Base-by-base conservation (phyloP, 2,888 invertebrate genomes). In the Pyrochroa serraticornis region DNA sequence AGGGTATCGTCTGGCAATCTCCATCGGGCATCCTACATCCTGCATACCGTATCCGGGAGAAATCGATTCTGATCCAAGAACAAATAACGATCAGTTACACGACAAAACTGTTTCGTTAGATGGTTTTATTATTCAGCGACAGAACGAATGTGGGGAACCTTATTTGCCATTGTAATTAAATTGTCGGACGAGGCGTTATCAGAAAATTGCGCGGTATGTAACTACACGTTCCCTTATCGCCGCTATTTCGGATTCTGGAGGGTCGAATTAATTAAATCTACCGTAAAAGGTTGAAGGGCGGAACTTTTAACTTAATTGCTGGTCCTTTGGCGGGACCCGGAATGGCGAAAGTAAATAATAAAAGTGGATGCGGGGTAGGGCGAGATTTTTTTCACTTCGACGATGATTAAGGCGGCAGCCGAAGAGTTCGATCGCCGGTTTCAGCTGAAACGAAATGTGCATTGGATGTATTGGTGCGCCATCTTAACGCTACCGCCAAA, bases 11-110 rank as follows among this genome's bases (percentile, higher is more conserved):
- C 54, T 55, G 39, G 48, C 54, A 55, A 55, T 55, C 54, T 55
- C 54, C 22, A 32, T 35, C 37, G 36, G 47, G 13, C 13, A 9
- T 8, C 39, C 13, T 39, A 9, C 54, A 42, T 22, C 48, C 43
- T 36, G 36, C 36, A 55, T 55, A 41, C 52, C 22, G 36, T 2
- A 22, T 22, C 22, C 22, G 22, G 22, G 22, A 22, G 22, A 49
- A 47, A 58, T 51, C 51, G 58, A 58, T 46, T 35, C 47, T 52
- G 58, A 58, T 58, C 53, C 52, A 46, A 42, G 52, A 58, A 58
- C 58, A 58, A 58, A 58, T 58, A 58, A 58, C 51, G 41, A 47
- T 54, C 36, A 34, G 30, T 38, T 45, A 22, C 3, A 22, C 22
- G n/a, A 22, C 22, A 22, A 22, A 3, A 22, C 44, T 32, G 38